These are phyloP conservation scores for Pheosia tremula DNA, from an alignment of 2,888 invertebrate species.

Conservation along the genomic window DNA sequence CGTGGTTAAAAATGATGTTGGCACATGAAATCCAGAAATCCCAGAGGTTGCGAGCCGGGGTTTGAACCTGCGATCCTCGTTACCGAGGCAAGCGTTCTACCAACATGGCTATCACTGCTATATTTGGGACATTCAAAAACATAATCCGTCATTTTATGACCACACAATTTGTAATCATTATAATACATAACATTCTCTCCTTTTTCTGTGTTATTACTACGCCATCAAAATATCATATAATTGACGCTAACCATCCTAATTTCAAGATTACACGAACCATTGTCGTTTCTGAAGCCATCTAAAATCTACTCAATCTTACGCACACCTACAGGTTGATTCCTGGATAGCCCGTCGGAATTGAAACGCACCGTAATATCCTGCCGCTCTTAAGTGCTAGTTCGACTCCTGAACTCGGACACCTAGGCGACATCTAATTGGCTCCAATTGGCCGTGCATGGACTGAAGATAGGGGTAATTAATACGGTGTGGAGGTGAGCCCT, in stretches of 20 bases:
- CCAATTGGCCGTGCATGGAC: slow-evolving; percentile 59
- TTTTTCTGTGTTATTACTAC: neutral
- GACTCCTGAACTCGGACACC: slow-evolving; percentile 24
- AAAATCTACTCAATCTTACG: slow-evolving; percentile 26
- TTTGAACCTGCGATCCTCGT: no score
- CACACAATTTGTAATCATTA: no score
- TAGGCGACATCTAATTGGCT: slow-evolving; percentile 55
- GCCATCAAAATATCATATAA: neutral
- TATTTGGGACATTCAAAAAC: no score
- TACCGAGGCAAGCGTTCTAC: no score
- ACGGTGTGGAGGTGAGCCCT: slow-evolving; percentile 34
- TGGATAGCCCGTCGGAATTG: slow-evolving; percentile 25
- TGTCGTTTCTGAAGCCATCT: neutral
- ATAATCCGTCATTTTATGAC: no score
- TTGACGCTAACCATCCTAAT: neutral
- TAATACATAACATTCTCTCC: no score
- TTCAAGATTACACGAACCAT: neutral
- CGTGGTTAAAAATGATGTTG: no score
- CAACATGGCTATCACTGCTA: no score
- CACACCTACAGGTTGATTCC: slow-evolving; percentile 32
- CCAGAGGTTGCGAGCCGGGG: no score
- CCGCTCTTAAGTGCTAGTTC: slow-evolving; percentile 7
- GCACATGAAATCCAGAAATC: no score
- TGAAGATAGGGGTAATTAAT: slow-evolving; percentile 62
- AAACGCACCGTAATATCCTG: slow-evolving; percentile 23